These are phyloP conservation scores for Limnephilus lunatus DNA, from an alignment of 2,888 invertebrate species.

Conservation along the genomic window DNA sequence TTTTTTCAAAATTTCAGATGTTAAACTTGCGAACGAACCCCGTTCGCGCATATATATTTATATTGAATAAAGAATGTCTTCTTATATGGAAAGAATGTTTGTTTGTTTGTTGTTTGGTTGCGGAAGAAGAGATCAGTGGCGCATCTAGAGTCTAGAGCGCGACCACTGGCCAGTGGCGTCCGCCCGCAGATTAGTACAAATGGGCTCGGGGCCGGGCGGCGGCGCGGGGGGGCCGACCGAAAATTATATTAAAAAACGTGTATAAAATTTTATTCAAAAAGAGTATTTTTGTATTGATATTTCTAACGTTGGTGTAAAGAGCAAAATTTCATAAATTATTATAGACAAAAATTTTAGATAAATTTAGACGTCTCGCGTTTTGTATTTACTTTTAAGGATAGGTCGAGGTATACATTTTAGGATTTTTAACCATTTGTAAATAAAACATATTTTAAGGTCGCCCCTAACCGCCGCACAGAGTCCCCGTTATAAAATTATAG, in stretches of 20 bases:
- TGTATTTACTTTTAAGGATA: conserved; percentile 80
- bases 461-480: conserved; percentile 69
- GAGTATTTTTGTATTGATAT: conserved; percentile 81
- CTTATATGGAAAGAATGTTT: conserved; percentile 54
- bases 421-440: conserved; percentile 85
- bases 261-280: conserved; percentile 79
- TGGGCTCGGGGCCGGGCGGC: conserved; percentile 57
- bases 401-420: conserved; percentile 82
- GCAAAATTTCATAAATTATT: conserved; percentile 78
- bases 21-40: conserved; percentile 61
- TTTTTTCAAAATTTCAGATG: conserved; percentile 67
- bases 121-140: conserved; percentile 43
- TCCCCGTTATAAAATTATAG: conserved; percentile 75
- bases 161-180: conserved; percentile 27
- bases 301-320: conserved; percentile 79
- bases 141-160: conserved; percentile 47
- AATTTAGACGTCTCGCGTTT: conserved; percentile 78
- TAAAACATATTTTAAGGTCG: conserved; percentile 74
- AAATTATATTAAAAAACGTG: conserved; percentile 72
- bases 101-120: conserved; percentile 55
- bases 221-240: conserved; percentile 58
- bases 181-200: conserved; percentile 65
- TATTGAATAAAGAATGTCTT: conserved; percentile 57
- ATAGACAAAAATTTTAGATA: conserved; percentile 77
- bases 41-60: conserved; percentile 66